Conservation (phyloP, 2,888 invertebrate species). For the Callyntrura sp. region DNA sequence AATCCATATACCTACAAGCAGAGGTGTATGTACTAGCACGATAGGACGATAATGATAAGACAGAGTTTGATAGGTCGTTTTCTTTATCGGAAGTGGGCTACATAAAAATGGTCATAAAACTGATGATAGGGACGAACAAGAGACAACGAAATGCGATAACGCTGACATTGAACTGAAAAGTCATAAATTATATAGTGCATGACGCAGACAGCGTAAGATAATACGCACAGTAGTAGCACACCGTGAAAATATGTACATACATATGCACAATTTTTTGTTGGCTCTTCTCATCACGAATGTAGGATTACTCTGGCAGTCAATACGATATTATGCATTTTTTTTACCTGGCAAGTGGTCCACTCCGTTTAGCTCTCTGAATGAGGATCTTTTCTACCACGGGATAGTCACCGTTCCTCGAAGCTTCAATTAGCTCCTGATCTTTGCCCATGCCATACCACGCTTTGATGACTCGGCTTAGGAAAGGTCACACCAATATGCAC, state of each 20-base stretch:
- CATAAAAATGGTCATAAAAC: conserved; percentile 6
- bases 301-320: not conserved
- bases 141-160: not conserved
- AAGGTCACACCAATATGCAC: conserved; percentile 37
- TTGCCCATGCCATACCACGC: conserved; percentile 91
- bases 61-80: not conserved
- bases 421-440: conserved; percentile 98
- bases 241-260: too few relatives aligned
- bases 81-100: not conserved
- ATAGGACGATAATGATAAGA: too few relatives aligned
- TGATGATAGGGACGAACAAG: not conserved
- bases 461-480: conserved; percentile 49
- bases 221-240: too few relatives aligned
- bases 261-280: too few relatives aligned
- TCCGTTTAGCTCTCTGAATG: conserved; percentile 94
- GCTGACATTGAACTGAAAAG: conserved; percentile 14
- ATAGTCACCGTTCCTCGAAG: conserved; percentile 96
- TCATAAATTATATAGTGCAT: not conserved
- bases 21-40: too few relatives aligned
- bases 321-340: not conserved
- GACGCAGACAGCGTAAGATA: not conserved
- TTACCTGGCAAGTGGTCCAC: conserved; percentile 97
- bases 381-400: conserved; percentile 96
- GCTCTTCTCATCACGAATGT: not conserved
- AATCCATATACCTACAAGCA: too few relatives aligned